phyloP scores from a whole-genome alignment of 1,140 invertebrate genomes.

The Cydia pomonella region DNA sequence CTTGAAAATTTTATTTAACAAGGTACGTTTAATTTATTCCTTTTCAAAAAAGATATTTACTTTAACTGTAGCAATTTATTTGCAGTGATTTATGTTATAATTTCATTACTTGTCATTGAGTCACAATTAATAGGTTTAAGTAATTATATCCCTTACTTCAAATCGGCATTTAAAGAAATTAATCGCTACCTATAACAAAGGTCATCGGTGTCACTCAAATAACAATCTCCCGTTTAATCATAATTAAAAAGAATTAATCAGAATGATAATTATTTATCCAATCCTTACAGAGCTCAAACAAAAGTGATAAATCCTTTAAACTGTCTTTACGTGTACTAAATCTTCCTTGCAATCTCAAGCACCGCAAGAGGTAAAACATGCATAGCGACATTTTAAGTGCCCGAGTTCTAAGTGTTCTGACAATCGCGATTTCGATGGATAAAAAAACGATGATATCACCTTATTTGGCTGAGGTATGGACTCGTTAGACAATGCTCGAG shows the following conservation, averaged over 20 bases:
- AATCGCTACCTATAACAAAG: constrained; percentile 11
- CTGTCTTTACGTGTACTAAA: constrained; percentile 16
- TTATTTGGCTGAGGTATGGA: constrained; percentile 60
- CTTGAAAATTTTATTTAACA: background rate
- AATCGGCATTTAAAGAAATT: constrained; percentile 24
- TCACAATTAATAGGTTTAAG: background rate
- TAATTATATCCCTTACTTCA: constrained; percentile 17
- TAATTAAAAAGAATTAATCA: constrained; percentile 20
- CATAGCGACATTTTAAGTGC: constrained; percentile 30
- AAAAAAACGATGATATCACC: constrained; percentile 59
- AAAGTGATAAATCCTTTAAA: constrained; percentile 20
- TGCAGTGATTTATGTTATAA: constrained; percentile 1
- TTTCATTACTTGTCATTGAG: constrained; percentile 7
- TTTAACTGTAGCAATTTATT: background rate
- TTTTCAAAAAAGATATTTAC: background rate
- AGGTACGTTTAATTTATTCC: background rate
- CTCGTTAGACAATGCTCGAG: constrained; percentile 68
- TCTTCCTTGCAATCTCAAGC: background rate
- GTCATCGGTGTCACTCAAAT: background rate
- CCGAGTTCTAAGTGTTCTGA: constrained; percentile 7
- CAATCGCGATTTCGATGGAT: background rate
- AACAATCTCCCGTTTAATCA: constrained; percentile 5
- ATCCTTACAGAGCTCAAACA: background rate
- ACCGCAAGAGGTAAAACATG: background rate
- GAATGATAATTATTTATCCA: constrained; percentile 25